Evolutionary conservation across 2,888 invertebrate species (phyloP).

Genomic region (Aporophyla nigra): DNA sequence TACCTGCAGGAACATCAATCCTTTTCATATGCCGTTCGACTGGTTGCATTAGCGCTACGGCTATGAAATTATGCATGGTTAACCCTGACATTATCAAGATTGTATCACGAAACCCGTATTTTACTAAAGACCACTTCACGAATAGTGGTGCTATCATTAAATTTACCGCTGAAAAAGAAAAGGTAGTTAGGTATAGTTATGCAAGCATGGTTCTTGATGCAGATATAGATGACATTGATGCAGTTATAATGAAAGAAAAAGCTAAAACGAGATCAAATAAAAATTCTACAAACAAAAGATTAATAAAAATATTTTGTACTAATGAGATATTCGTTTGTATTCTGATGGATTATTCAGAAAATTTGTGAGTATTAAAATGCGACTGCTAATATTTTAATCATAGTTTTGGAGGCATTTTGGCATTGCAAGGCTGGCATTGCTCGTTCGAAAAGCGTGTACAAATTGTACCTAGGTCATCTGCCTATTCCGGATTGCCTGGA

Average conservation of each 20-base stretch:
- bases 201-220: neutral
- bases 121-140: slow-evolving; percentile 89
- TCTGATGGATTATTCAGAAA: neutral
- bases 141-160: slow-evolving; percentile 92
- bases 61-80: slow-evolving; percentile 92
- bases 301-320: too few species aligned
- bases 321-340: neutral
- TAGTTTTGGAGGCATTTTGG: neutral
- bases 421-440: neutral
- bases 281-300: too few species aligned
- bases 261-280: neutral
- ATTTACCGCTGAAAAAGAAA: slow-evolving; percentile 86
- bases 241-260: neutral
- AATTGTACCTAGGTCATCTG: neutral
- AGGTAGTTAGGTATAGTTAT: neutral
- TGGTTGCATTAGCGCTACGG: slow-evolving; percentile 92
- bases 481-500: too few species aligned
- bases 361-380: too few species aligned
- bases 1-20: slow-evolving; percentile 65
- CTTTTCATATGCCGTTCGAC: slow-evolving; percentile 92
- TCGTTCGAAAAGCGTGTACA: neutral
- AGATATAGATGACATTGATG: neutral
- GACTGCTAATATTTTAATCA: neutral
- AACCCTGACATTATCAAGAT: slow-evolving; percentile 91
- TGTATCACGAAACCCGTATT: slow-evolving; percentile 93